Evolutionary conservation across 2,888 invertebrate genomes (phyloP), one percentile per base, ranked within the genome.

Genomic region (Trachelus iudaicus): DNA sequence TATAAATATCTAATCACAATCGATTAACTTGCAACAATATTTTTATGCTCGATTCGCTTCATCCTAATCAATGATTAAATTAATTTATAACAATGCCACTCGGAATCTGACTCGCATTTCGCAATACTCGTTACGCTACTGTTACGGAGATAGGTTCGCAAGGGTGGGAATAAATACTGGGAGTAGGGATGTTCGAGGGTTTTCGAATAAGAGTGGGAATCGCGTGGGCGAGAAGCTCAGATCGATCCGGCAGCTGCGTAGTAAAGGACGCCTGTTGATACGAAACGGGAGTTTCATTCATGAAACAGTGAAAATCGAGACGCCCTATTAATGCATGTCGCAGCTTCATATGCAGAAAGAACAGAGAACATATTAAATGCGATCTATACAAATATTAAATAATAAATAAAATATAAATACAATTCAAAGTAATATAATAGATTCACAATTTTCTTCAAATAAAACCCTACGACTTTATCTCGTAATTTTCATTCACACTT

Each of bases 251-350:
- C 71, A 31, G 71, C 56, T 83, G 83, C 85, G 85, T 87, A 88
- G 87, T 88, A 85, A 84, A 79, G 80, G 81, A 83, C 84, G 89
- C 87, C 89, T 88, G 88, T 89, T 89, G 89, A 88, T 89, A 85
- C 80, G 83, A 82, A 82, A 77, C 81, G 79, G 80, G 82, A 76
- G 75, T 80, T 88, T 86, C 88, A 88, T 88, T 88, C 89, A 88
- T 88, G 82, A 89, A 87, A 86, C 76, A 4, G 34, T n/a, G 73
- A 69, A 71, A 77, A 78, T 73, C 71, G 73, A 71, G 34, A 71
- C 73, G 33, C 30, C 73, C 30, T 34, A 11, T 30, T 11, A 23
- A 56, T 56, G 23, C 9, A 6, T 2, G 9, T 56, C 56, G 56
- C 56, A 23, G 56, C 9, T 56, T 56, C 9, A 9, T 56, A 23